Evolutionary conservation across 2,113 vertebrate genomes (phyloP).

Genomic region (Pteruthius melanotis): DNA sequence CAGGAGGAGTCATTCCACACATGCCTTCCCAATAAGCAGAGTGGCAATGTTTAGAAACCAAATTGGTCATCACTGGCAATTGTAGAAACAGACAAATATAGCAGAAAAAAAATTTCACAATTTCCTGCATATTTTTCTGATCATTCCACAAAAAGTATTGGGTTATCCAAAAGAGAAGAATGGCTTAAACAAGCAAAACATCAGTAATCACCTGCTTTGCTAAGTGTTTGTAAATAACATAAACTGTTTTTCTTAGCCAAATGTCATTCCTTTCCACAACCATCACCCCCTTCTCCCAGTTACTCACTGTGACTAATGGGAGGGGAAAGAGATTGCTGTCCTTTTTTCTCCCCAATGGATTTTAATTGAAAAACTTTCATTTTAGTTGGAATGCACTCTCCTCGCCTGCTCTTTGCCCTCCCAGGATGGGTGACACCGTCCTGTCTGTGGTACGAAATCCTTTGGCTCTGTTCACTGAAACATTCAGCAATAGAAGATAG

Average conservation of each 20-base stretch:
- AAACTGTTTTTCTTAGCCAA: not conserved
- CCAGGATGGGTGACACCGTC: not conserved
- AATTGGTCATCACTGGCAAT: not conserved
- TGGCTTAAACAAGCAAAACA: constrained; percentile 49
- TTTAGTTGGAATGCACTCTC: not conserved
- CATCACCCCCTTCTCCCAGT: constrained; percentile 29
- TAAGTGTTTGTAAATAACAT: constrained; percentile 47
- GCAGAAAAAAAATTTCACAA: constrained; percentile 12
- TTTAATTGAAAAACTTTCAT: not conserved
- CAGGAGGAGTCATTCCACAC: constrained; percentile 16
- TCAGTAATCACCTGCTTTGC: constrained; percentile 42
- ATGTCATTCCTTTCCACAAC: constrained; percentile 39
- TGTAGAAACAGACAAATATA: constrained; percentile 33
- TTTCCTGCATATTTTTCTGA: constrained; percentile 41
- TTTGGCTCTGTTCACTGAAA: not conserved
- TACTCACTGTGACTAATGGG: constrained; percentile 46
- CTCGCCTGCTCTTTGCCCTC: not conserved
- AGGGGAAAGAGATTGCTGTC: not conserved
- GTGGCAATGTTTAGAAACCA: constrained; percentile 28
- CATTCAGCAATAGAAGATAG: not conserved
- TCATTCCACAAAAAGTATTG: not conserved
- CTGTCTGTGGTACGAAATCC: not conserved
- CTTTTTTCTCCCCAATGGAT: not conserved
- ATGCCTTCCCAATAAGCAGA: constrained; percentile 29
- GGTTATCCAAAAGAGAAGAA: constrained; percentile 33